phyloP scores from a whole-genome alignment of 2,113 vertebrate species.

The Odocoileus hemionus region DNA sequence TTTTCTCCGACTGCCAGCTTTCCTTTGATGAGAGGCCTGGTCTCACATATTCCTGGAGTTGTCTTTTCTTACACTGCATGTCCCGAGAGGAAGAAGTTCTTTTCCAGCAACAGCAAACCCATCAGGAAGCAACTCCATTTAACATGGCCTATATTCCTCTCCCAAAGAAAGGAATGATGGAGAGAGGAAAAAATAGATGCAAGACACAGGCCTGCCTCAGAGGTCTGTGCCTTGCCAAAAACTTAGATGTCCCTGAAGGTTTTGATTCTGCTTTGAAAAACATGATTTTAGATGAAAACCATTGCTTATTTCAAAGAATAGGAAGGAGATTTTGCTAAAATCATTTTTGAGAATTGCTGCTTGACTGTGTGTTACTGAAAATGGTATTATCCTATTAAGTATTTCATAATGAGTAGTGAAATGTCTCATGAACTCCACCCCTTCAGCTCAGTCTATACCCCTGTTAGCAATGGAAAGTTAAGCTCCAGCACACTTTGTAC shows the following conservation, averaged over 20 bases:
- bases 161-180: background rate
- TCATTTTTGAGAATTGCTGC: constrained; percentile 4
- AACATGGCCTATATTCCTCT: background rate
- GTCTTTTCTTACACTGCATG: background rate
- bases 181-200: background rate
- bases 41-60: background rate
- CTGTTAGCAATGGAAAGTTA: background rate
- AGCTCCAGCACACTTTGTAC: background rate
- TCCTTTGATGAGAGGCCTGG: rapidly evolving
- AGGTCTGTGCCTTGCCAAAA: background rate
- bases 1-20: background rate
- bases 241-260: background rate
- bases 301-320: background rate
- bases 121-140: background rate
- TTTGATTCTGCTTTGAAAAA: constrained; percentile 17
- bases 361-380: constrained; percentile 44
- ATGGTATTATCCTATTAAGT: background rate
- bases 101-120: background rate
- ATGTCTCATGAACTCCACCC: background rate
- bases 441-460: background rate
- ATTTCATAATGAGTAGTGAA: constrained; percentile 19
- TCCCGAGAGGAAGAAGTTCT: background rate
- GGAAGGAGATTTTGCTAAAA: constrained; percentile 17
- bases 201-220: background rate
- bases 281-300: background rate